Evolutionary conservation across 2,888 invertebrate genomes (phyloP), one percentile per base, ranked within the genome.

Genomic region (Chouioia cunea): DNA sequence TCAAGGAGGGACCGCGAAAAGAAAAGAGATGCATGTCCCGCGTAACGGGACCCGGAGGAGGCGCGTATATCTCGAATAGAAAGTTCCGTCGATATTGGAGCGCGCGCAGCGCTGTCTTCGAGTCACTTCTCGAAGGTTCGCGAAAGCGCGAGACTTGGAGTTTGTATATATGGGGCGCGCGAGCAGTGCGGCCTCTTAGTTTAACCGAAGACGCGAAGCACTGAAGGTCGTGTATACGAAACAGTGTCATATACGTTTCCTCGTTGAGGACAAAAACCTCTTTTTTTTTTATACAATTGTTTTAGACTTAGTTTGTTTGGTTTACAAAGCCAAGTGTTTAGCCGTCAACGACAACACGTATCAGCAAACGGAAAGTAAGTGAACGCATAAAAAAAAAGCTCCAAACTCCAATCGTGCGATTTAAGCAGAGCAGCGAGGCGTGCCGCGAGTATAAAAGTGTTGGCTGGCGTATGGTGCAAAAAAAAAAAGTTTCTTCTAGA

Each of bases 41-140:
- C n/a, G n/a, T 22, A 48, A 22, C 62, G 50, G n/a, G 44, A 48
- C 4, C 18, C 46, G 62, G 53, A 69, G 66, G 73, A 76, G 22
- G 14, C 27, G n/a, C 10, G 36, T 12, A 6, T 12, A 36, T 36
- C 36, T 36, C 36, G 36, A 10, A 10, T 36, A 36, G 36, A 36
- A 36, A 36, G 36, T 36, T 36, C 36, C 4, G 12, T 36, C 36
- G 36, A 36, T 36, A 36, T 12, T 10, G 36, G 12, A 36, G 10
- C 36, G 10, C 10, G 20, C 78, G 77, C n/a, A n/a, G 79, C 76
- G 77, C 76, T 81, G 78, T 76, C 76, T 77, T 79, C 79, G 76
- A 77, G 77, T 75, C 78, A 79, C 78, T 88, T 90, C 90, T 86
- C 88, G 90, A 90, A 90, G 88, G 88, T 90, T 90, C 90, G 89